Percentiles rank a stretch among this genome's conserved stretches.
Evolutionary conservation across 2,888 invertebrate genomes (phyloP).

Genomic region (Teinopalpus imperialis): DNA sequence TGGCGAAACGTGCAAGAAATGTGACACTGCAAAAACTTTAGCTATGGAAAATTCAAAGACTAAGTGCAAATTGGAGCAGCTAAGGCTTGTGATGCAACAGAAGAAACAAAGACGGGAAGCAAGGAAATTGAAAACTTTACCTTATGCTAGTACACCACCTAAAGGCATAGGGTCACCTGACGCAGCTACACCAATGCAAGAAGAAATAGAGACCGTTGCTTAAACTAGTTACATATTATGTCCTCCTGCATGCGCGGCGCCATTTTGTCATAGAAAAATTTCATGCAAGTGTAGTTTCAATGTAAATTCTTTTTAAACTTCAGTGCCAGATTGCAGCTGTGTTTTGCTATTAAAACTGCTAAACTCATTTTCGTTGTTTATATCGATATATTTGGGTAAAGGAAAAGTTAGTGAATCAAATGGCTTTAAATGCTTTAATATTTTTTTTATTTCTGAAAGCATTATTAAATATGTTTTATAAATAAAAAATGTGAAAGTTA

Average conservation of each 20-base stretch:
- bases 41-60: slow-evolving; percentile 89
- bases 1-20: slow-evolving; percentile 68
- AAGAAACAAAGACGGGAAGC: slow-evolving; percentile 92
- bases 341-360: too few relatives aligned
- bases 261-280: slow-evolving; percentile 7
- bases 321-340: too few relatives aligned
- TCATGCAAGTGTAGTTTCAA: too few relatives aligned
- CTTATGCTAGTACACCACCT: slow-evolving; percentile 77
- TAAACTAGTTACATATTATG: slow-evolving; percentile 37
- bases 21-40: slow-evolving; percentile 70
- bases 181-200: slow-evolving; percentile 91
- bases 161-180: slow-evolving; percentile 95
- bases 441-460: neutral
- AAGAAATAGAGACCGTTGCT: slow-evolving; percentile 70
- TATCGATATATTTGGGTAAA: too few relatives aligned
- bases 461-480: too few relatives aligned
- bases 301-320: too few relatives aligned
- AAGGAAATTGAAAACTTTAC: slow-evolving; percentile 85
- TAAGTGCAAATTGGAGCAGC: slow-evolving; percentile 92
- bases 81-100: slow-evolving; percentile 95
- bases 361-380: too few relatives aligned
- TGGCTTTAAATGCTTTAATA: too few relatives aligned
- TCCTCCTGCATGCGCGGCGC: slow-evolving; percentile 10
- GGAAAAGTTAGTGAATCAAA: too few relatives aligned
- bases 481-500: too few relatives aligned